Evolutionary conservation across 2,113 vertebrate genomes (phyloP), one percentile per base, ranked within the genome.

Genomic region (Pica pica): DNA sequence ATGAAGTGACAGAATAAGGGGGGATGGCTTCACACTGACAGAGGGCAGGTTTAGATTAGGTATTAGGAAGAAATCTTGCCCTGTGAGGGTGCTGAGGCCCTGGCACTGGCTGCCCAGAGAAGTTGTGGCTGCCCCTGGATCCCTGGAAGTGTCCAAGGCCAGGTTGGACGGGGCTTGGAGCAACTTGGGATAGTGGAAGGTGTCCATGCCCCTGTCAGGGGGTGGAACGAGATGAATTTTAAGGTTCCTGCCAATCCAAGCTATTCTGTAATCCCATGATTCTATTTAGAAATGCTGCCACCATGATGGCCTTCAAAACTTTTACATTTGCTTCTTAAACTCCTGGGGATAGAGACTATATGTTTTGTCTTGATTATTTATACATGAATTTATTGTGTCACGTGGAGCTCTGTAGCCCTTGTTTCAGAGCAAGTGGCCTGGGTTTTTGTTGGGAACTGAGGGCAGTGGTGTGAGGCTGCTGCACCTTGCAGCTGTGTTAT

Each of bases 401-500:
- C 2, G 0, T 14, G 47, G n/a, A 46, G 28, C 24, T 47, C 10
- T 6, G 0, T 7, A 44, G 59, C 19, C 15, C 65, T 26, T 60
- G n/a, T 27, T 44, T 6, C 50, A 7, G 52, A 10, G 35, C 2
- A 30, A 3, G 15, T 0, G 1, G 7, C 52, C 13, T 17, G 11
- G 35, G 39, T 6, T 37, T 74, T 37, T 63, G 16, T 31, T 67
- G 5, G 27, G 52, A 31, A 0, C 7, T 26, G 47, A 9, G 61
- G 13, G 52, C 31, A n/a, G 9, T 26, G 49, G 14, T 21, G 37
- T 37, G 10, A 50, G 31, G 35, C 30, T 44, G 42, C 55, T 61
- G 47, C 39, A 12, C 57, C 56, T 41, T 44, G 20, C 2, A 7
- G 3, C 23, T 56, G 0, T 21, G 0, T 6, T 13, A 1, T 15